Conservation (phyloP, 2,888 invertebrate genomes). For the Patella pellucida region DNA sequence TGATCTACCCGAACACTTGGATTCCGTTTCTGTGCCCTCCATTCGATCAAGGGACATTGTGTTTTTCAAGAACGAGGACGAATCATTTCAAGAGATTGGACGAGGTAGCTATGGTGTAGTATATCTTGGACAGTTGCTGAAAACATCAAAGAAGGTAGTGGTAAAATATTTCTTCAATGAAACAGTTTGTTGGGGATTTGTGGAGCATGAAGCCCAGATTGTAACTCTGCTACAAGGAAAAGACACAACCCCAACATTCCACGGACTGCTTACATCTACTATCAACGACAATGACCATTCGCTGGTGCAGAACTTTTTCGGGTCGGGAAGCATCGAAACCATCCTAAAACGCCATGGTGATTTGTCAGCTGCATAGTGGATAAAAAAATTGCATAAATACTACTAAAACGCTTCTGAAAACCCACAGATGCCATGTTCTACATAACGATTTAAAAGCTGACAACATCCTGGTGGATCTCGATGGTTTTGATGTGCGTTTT, state of each 20-base stretch:
- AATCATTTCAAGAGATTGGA: constrained; percentile 35
- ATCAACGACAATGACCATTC: constrained; percentile 30
- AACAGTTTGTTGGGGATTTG: too few species aligned
- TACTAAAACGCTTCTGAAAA: neutral
- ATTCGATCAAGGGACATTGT: constrained; percentile 30
- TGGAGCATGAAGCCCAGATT: constrained; percentile 37
- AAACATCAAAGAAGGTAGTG: neutral
- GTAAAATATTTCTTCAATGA: constrained; percentile 17
- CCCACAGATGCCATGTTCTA: constrained; percentile 35
- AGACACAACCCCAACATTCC: constrained; percentile 34
- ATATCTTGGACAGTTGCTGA: too few species aligned
- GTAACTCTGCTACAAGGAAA: constrained; percentile 34
- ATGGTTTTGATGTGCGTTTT: constrained; percentile 25
- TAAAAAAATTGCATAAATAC: neutral
- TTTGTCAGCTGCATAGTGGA: neutral
- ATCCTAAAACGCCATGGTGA: neutral
- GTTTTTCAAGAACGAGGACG: constrained; percentile 30
- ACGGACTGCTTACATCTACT: constrained; percentile 23
- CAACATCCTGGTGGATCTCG: neutral
- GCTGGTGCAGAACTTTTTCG: constrained; percentile 38
- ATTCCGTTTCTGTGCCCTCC: constrained; percentile 29
- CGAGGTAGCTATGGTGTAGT: constrained; percentile 26
- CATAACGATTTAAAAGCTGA: constrained; percentile 36
- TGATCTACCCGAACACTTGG: constrained; percentile 12
- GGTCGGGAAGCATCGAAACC: constrained; percentile 21